These are phyloP conservation scores for Eupithecia dodoneata DNA, from an alignment of 2,888 invertebrate species.

Conservation along the genomic window DNA sequence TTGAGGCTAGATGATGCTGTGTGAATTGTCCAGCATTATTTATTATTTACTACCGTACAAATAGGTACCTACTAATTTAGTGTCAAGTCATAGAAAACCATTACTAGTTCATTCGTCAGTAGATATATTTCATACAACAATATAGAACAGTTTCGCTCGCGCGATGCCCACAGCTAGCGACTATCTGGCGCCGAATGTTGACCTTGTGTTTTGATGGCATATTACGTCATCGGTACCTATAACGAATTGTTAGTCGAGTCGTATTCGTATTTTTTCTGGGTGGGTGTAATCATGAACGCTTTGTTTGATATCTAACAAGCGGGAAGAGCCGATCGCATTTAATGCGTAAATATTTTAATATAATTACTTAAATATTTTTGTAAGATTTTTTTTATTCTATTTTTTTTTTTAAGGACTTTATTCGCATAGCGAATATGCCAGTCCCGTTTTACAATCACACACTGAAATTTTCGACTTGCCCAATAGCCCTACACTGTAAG, in stretches of 20 bases:
- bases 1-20: no score
- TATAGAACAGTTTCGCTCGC: not conserved
- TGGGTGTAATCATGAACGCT: not conserved
- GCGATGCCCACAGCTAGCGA: slow-evolving; percentile 5
- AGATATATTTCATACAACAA: not conserved
- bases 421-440: no score
- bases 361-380: no score
- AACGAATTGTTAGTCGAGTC: slow-evolving; percentile 4
- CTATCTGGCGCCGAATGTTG: slow-evolving; percentile 12
- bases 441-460: no score
- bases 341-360: not conserved
- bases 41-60: not conserved
- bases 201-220: slow-evolving; percentile 11
- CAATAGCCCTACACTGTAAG: no score
- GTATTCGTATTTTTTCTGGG: not conserved
- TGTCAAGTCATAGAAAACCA: not conserved
- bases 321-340: not conserved
- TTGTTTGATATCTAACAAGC: not conserved
- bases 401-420: no score
- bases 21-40: no score
- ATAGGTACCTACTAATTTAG: not conserved
- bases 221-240: slow-evolving; percentile 16
- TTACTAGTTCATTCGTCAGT: not conserved
- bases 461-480: no score
- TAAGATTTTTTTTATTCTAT: no score